Evolutionary conservation across 2,113 vertebrate genomes (phyloP).

Genomic region (Elephas maximus): DNA sequence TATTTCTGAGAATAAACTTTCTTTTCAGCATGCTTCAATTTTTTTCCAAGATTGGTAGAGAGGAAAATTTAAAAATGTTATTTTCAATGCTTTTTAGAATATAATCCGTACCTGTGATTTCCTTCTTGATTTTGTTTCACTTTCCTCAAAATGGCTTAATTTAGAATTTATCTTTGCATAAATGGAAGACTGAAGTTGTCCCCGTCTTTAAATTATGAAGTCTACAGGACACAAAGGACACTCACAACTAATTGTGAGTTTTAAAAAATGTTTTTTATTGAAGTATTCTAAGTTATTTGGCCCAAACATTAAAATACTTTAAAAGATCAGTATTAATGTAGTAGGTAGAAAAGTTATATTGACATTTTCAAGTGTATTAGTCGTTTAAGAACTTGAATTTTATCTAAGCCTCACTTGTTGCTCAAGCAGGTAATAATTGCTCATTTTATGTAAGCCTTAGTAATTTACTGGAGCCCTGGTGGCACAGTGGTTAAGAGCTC

Average conservation of each 20-base stretch:
- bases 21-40: background rate
- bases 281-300: background rate
- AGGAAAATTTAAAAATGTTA: background rate
- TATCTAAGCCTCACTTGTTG: background rate
- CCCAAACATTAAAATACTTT: background rate
- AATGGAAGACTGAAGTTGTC: background rate
- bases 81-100: background rate
- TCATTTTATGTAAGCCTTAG: background rate
- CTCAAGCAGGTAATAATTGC: background rate
- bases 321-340: background rate
- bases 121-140: background rate
- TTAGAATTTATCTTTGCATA: slow-evolving; percentile 14
- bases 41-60: background rate
- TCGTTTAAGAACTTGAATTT: background rate
- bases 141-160: background rate
- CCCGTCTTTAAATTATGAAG: background rate
- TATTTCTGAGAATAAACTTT: background rate
- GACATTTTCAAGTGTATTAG: background rate
- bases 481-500: too few relatives aligned
- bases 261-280: background rate
- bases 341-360: background rate
- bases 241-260: background rate
- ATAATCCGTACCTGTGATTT: background rate
- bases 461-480: too few relatives aligned
- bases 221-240: background rate